Conservation (phyloP, 2,888 invertebrate genomes). For the Deilephila porcellus region DNA sequence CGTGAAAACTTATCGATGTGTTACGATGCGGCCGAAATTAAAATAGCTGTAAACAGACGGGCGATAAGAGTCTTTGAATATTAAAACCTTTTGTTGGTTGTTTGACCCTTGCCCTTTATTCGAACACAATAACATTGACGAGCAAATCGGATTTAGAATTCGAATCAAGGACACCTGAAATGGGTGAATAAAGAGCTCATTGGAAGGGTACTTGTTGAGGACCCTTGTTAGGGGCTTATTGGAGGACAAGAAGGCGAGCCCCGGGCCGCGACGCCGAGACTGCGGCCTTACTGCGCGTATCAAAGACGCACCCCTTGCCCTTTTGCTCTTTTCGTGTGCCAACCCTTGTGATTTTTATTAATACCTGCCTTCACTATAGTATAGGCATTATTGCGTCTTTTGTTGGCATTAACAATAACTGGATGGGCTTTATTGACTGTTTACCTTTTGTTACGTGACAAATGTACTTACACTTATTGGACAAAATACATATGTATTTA, state of each 20-base stretch:
- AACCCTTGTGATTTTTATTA: constrained; percentile 64
- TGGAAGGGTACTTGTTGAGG: constrained; percentile 70
- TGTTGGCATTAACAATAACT: constrained; percentile 26
- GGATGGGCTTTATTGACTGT: constrained; percentile 17
- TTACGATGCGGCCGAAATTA: constrained; percentile 62
- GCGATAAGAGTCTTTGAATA: constrained; percentile 71
- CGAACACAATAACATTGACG: constrained; percentile 69
- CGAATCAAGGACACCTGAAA: constrained; percentile 80
- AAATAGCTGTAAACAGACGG: constrained; percentile 60
- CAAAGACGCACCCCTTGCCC: constrained; percentile 68
- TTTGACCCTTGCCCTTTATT: constrained; percentile 70
- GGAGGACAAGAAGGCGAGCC: constrained; percentile 70
- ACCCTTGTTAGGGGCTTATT: constrained; percentile 79
- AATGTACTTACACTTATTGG: background rate
- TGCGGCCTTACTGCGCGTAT: constrained; percentile 65
- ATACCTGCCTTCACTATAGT: constrained; percentile 59
- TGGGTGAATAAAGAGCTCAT: constrained; percentile 70
- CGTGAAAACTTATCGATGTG: constrained; percentile 69
- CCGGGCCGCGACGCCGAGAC: constrained; percentile 51
- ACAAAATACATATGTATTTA: background rate
- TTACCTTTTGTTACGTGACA: background rate
- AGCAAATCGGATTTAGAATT: constrained; percentile 74
- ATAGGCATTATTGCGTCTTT: constrained; percentile 15
- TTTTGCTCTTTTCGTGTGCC: constrained; percentile 74
- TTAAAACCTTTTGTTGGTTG: constrained; percentile 58